A percentile compares a stretch with the other conserved stretches of the same genome.
Evolutionary conservation across 2,888 invertebrate genomes (phyloP).

Genomic region (Stictocephala bisonia): DNA sequence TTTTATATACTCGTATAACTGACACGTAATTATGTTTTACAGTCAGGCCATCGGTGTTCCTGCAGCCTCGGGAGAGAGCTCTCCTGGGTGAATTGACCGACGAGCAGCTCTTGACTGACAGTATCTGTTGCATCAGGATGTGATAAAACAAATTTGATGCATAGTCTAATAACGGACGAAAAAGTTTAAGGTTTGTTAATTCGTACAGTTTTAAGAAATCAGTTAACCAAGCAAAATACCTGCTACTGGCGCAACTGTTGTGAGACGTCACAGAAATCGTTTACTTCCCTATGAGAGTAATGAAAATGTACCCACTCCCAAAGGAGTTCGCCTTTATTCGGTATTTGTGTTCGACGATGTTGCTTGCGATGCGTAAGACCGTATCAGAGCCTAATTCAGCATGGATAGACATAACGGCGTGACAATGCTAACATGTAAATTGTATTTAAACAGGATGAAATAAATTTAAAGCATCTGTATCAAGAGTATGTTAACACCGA

Average conservation of each 20-base stretch:
- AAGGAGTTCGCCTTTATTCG: conserved; percentile 58
- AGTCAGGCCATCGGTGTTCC: too few relatives aligned
- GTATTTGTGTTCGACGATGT: conserved; percentile 63
- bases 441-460: conserved; percentile 60
- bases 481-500: conserved; percentile 59
- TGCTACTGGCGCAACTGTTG: conserved; percentile 55
- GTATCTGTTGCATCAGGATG: conserved; percentile 54
- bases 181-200: conserved; percentile 43
- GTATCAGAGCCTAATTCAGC: conserved; percentile 53
- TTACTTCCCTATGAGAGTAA: conserved; percentile 50
- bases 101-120: conserved; percentile 56
- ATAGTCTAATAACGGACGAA: conserved; percentile 53
- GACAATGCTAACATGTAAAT: conserved; percentile 56
- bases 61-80: too few relatives aligned
- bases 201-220: conserved; percentile 56
- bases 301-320: conserved; percentile 15
- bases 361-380: conserved; percentile 57
- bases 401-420: conserved; percentile 55
- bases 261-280: conserved; percentile 53
- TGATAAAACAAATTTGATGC: conserved; percentile 56
- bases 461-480: conserved; percentile 59
- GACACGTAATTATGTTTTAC: too few relatives aligned
- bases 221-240: conserved; percentile 59
- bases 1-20: too few relatives aligned
- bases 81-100: too few relatives aligned